Base-by-base conservation (phyloP, 2,797 vertebrate species). In the Catharus ustulatus region DNA sequence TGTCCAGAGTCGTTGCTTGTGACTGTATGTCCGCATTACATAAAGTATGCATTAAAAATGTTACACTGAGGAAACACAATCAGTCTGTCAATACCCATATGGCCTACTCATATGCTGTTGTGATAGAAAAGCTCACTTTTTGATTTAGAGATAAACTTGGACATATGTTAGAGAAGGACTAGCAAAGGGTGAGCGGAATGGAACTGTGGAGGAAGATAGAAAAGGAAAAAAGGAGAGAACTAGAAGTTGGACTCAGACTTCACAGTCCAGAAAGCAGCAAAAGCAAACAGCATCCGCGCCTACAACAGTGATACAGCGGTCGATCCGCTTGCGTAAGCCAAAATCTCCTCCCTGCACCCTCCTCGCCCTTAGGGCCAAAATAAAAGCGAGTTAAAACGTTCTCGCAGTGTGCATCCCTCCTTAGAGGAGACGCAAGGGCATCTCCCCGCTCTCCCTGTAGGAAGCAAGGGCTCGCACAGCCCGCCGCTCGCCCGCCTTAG, bases 341-440 rank as follows among this genome's bases (percentile, higher is more conserved):
- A 80, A 85, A 74, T 52, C 69, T 89, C 92, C 84, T 89, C 86
- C 91, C 92, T 64, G 54, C 72, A 78, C 68, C 84, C 74, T 93
- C 94, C 89, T 90, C 81, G 57, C 94, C 84, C 88, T 79, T 54
- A 74, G 90, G 93, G 54, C 84, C 67, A 93, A 66, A 96, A 94
- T 66, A 93, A 91, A 88, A 49, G 32, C 46, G 22, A 46, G 66
- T 75, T 62, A 5, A 48, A 93, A 66, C 6, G 79, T 57, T 63
- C 79, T 55, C 40, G 51, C 77, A 52, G 32, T 3, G 1, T 2
- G 16, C 45, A 76, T 69, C 61, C 27, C 55, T 81, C 49, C 20
- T 26, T 5, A 10, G 40, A 79, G 54, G 71, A 27, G 92, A 87
- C 5, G 69, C 3, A 36, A 69, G 46, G 68, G 17, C 89, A 52